phyloP scores from a whole-genome alignment of 2,797 vertebrate species.

The Lithobates sylvaticus region DNA sequence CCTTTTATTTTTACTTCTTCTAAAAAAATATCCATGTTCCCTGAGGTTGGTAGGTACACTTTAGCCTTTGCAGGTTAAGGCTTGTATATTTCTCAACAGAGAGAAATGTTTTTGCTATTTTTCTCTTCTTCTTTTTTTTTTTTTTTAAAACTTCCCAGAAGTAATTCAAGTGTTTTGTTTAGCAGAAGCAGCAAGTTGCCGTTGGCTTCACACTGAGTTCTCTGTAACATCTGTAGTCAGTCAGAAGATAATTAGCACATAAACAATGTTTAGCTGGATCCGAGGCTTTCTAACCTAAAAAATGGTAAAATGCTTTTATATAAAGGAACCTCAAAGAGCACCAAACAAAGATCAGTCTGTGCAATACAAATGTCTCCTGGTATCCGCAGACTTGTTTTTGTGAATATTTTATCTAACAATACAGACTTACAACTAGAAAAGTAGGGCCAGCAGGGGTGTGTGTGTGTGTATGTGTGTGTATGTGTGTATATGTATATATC shows the following conservation, averaged over 20 bases:
- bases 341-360: background rate
- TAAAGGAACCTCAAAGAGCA: background rate
- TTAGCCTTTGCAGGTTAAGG: too few relatives aligned
- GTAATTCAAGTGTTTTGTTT: background rate
- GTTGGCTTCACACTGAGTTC: background rate
- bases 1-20: too few relatives aligned
- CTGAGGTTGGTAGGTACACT: too few relatives aligned
- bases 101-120: background rate
- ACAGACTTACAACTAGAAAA: too few relatives aligned
- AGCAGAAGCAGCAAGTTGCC: background rate
- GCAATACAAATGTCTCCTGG: background rate
- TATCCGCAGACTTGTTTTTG: background rate
- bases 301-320: background rate
- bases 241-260: slow-evolving; percentile 13
- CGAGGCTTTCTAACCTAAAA: slow-evolving; percentile 20
- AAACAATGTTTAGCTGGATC: slow-evolving; percentile 29
- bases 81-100: too few relatives aligned
- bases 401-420: too few relatives aligned
- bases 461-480: too few relatives aligned
- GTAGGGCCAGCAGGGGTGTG: too few relatives aligned
- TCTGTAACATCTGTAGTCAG: slow-evolving; percentile 15
- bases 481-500: too few relatives aligned
- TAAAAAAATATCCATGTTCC: too few relatives aligned
- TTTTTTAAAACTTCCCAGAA: background rate
- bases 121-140: too few relatives aligned